Conservation (phyloP, 2,113 vertebrate genomes). For the Lepus americanus region DNA sequence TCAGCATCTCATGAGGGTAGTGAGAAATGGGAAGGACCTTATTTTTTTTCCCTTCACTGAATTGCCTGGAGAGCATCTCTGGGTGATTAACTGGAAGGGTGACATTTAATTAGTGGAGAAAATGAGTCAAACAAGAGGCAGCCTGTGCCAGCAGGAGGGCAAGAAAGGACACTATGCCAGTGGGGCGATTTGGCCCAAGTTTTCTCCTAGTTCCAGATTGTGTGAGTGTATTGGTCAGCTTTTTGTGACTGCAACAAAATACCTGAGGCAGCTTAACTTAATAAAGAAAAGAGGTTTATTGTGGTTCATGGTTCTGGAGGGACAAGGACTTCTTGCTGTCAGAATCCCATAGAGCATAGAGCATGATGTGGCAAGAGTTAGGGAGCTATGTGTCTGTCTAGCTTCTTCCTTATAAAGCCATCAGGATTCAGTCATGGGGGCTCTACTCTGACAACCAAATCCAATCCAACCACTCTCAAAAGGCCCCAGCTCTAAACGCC, state of each 20-base stretch:
- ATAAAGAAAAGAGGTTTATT: background rate
- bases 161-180: background rate
- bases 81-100: constrained; percentile 59
- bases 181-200: background rate
- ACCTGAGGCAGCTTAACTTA: too few relatives aligned
- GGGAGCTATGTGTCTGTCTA: too few relatives aligned
- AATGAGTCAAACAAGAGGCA: constrained; percentile 12
- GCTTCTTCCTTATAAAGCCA: too few relatives aligned
- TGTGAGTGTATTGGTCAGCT: background rate
- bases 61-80: constrained; percentile 54
- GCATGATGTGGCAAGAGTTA: too few relatives aligned
- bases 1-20: background rate
- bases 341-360: too few relatives aligned
- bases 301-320: too few relatives aligned
- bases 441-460: too few relatives aligned
- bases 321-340: too few relatives aligned
- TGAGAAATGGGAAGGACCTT: constrained; percentile 47
- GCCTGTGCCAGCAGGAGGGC: background rate
- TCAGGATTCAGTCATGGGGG: too few relatives aligned
- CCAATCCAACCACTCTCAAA: too few relatives aligned
- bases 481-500: too few relatives aligned
- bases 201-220: background rate
- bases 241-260: too few relatives aligned
- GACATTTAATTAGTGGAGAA: constrained; percentile 77
- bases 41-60: background rate